Evolutionary conservation across 2,888 invertebrate genomes (phyloP).

Genomic region (Meteorus cinctellus): DNA sequence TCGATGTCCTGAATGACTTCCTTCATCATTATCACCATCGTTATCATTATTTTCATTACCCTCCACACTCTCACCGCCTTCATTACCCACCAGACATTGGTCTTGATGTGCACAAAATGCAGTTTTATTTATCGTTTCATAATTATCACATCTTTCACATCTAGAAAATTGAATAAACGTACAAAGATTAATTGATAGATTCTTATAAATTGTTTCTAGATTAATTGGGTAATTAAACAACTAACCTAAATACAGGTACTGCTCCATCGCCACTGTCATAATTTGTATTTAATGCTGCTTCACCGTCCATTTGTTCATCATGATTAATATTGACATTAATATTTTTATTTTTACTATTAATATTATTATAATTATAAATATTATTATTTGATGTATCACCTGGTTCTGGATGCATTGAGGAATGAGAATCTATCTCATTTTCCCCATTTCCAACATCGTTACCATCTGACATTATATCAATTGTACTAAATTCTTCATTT

Average conservation of each 20-base stretch:
- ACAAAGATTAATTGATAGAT: not conserved
- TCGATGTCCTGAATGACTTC: constrained; percentile 72
- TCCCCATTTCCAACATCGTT: constrained; percentile 71
- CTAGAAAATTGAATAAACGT: constrained; percentile 63
- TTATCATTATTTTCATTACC: constrained; percentile 74
- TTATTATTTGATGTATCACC: constrained; percentile 64
- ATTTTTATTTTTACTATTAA: constrained; percentile 57
- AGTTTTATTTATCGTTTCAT: constrained; percentile 85
- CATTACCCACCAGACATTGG: constrained; percentile 75
- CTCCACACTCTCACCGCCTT: constrained; percentile 70
- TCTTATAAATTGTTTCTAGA: too few relatives aligned
- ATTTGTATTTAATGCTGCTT: constrained; percentile 75
- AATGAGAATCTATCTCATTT: constrained; percentile 73
- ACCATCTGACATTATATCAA: constrained; percentile 71
- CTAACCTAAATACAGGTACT: constrained; percentile 71
- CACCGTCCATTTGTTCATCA: constrained; percentile 74
- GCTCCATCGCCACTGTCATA: constrained; percentile 77
- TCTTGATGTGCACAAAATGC: constrained; percentile 85
- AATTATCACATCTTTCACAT: constrained; percentile 88
- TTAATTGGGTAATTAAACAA: constrained; percentile 3
- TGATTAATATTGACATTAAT: constrained; percentile 57
- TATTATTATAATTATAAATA: not conserved
- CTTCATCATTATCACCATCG: constrained; percentile 71
- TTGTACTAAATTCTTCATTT: constrained; percentile 60
- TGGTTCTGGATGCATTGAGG: constrained; percentile 66